Evolutionary conservation across 2,797 vertebrate genomes (phyloP).

Genomic region (Allobates femoralis): DNA sequence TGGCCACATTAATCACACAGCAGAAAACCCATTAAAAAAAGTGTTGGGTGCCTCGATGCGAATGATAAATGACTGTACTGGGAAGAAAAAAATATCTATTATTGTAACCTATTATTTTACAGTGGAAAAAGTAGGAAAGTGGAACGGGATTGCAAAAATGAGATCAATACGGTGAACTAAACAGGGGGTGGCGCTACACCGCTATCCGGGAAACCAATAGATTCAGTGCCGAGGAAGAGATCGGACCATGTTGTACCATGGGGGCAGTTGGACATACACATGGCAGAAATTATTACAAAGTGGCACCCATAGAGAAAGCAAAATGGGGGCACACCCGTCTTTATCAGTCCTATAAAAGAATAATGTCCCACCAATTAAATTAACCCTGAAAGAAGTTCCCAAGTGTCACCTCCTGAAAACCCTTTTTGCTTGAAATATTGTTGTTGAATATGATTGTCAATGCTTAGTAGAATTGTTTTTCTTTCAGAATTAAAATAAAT

Average conservation of each 20-base stretch:
- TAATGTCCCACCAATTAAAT: too few relatives aligned
- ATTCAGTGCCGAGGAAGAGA: not conserved
- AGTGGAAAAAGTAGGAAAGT: not conserved
- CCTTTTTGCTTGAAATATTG: too few relatives aligned
- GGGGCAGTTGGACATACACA: not conserved
- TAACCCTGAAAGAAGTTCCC: too few relatives aligned
- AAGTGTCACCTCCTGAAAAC: too few relatives aligned
- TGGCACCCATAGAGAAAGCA: too few relatives aligned
- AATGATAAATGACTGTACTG: not conserved
- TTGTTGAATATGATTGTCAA: not conserved
- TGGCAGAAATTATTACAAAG: not conserved
- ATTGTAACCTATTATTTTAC: not conserved
- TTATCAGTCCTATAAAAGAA: too few relatives aligned
- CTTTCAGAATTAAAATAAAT: not conserved
- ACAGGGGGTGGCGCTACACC: not conserved
- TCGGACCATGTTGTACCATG: not conserved
- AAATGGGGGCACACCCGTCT: too few relatives aligned
- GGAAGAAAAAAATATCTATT: not conserved
- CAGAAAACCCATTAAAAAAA: slow-evolving; percentile 7
- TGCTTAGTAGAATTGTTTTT: not conserved
- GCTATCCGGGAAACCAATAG: not conserved
- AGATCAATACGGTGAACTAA: not conserved
- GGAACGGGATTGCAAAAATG: not conserved
- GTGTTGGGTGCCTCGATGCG: not conserved
- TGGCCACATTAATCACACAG: not conserved